phyloP scores from a whole-genome alignment of 2,113 vertebrate genomes.

The Bombycilla garrulus region DNA sequence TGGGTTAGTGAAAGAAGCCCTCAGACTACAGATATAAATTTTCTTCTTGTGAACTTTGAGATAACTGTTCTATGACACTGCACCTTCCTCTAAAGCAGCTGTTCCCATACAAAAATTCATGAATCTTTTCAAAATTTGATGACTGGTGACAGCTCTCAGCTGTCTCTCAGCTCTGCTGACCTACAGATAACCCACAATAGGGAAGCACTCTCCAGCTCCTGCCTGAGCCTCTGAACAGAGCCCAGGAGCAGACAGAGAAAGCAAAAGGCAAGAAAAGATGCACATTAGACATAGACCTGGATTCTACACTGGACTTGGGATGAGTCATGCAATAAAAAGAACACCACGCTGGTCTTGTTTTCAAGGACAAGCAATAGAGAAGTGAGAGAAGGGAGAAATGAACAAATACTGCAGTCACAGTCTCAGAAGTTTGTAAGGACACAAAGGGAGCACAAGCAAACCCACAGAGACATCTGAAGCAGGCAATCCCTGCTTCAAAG shows the following conservation, averaged over 20 bases:
- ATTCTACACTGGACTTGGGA: neutral
- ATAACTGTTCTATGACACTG: neutral
- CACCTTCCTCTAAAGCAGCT: constrained; percentile 55
- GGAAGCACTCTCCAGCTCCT: neutral
- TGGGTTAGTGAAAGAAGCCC: neutral
- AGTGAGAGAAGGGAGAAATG: neutral
- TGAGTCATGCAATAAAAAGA: neutral
- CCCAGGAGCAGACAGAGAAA: neutral
- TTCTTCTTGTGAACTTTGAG: neutral
- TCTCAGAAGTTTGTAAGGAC: neutral
- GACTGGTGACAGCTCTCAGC: neutral
- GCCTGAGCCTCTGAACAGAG: neutral
- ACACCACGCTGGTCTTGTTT: neutral
- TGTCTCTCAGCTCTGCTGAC: too few relatives aligned
- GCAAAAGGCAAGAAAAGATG: neutral
- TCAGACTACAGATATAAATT: neutral
- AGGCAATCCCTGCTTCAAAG: neutral
- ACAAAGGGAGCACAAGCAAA: neutral
- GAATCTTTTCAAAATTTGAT: neutral
- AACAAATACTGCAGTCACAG: neutral
- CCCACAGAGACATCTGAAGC: neutral
- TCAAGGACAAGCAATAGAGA: neutral
- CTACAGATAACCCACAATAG: neutral
- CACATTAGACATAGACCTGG: neutral
- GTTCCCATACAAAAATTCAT: neutral